These are phyloP conservation scores for Caenorhabditis doughertyi DNA, from an alignment of 2,888 invertebrate genomes.

Conservation along the genomic window DNA sequence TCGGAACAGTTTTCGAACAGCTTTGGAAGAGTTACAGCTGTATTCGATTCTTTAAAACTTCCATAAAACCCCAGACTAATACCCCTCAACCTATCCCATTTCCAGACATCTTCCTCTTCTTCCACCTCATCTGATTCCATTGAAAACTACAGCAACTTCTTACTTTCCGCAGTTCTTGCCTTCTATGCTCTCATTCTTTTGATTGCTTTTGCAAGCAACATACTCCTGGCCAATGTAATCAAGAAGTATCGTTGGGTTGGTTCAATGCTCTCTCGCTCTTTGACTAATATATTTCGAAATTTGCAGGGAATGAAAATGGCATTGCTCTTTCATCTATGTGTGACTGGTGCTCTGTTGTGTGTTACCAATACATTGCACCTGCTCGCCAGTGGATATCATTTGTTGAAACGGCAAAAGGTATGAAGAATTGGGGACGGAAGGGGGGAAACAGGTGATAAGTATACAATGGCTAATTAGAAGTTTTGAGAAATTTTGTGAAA, in stretches of 20 bases:
- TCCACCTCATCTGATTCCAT: background rate
- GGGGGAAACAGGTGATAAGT: slow-evolving; percentile 15
- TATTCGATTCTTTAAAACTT: too few relatives aligned
- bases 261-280: background rate
- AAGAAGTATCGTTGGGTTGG: slow-evolving; percentile 62
- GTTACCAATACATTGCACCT: slow-evolving; percentile 58
- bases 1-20: too few relatives aligned
- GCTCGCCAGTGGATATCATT: slow-evolving; percentile 60
- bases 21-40: too few relatives aligned
- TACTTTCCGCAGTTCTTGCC: slow-evolving; percentile 42
- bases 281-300: background rate
- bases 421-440: background rate
- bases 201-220: slow-evolving; percentile 42
- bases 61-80: too few relatives aligned
- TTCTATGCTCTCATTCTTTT: slow-evolving; percentile 46
- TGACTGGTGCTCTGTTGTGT: slow-evolving; percentile 55
- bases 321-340: slow-evolving; percentile 58
- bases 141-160: slow-evolving; percentile 32
- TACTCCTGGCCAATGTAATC: slow-evolving; percentile 50
- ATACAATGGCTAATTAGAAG: background rate
- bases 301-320: slow-evolving; percentile 66
- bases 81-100: background rate
- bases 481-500: background rate
- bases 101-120: background rate
- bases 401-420: slow-evolving; percentile 57